Conservation (phyloP, 2,888 invertebrate genomes). For the Acanthacorydalis orientalis region DNA sequence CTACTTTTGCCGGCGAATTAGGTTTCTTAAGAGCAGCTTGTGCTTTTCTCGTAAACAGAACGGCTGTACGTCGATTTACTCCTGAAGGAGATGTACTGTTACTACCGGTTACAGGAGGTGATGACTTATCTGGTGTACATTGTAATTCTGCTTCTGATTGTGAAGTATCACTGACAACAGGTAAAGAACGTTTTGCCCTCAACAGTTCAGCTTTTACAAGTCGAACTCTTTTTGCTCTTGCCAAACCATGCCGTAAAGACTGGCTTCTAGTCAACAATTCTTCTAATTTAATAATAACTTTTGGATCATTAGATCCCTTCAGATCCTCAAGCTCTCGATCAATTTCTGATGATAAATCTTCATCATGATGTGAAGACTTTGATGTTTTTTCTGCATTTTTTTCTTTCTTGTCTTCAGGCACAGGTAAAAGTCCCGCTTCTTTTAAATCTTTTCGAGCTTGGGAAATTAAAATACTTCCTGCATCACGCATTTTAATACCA, state of each 20-base stretch:
- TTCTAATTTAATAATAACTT: slow-evolving; percentile 32
- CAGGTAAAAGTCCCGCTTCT: slow-evolving; percentile 34
- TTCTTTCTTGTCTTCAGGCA: slow-evolving; percentile 23
- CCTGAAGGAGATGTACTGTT: slow-evolving; percentile 30
- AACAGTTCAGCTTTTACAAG: slow-evolving; percentile 38
- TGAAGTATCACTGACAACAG: slow-evolving; percentile 19
- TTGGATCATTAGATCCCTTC: slow-evolving; percentile 20
- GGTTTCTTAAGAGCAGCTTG: slow-evolving; percentile 27
- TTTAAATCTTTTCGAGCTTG: slow-evolving; percentile 60
- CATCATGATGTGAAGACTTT: slow-evolving; percentile 22
- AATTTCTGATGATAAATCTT: slow-evolving; percentile 32
- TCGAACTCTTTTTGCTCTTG: slow-evolving; percentile 38
- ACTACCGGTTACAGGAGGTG: slow-evolving; percentile 9
- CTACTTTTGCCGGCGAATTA: slow-evolving; percentile 5
- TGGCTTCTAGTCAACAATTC: slow-evolving; percentile 44
- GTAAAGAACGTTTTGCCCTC: slow-evolving; percentile 27
- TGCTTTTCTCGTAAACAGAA: slow-evolving; percentile 58
- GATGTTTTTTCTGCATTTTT: slow-evolving; percentile 14
- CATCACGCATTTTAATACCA: slow-evolving; percentile 77
- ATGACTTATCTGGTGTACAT: slow-evolving; percentile 4
- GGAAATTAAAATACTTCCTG: slow-evolving; percentile 64
- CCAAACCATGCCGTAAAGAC: slow-evolving; percentile 37
- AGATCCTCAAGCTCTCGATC: slow-evolving; percentile 32
- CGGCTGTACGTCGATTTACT: slow-evolving; percentile 57
- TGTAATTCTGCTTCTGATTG: slow-evolving; percentile 22